Evolutionary conservation across 92 coral and sea anemone genomes (phyloP).

Genomic region (Blastomussa wellsi): DNA sequence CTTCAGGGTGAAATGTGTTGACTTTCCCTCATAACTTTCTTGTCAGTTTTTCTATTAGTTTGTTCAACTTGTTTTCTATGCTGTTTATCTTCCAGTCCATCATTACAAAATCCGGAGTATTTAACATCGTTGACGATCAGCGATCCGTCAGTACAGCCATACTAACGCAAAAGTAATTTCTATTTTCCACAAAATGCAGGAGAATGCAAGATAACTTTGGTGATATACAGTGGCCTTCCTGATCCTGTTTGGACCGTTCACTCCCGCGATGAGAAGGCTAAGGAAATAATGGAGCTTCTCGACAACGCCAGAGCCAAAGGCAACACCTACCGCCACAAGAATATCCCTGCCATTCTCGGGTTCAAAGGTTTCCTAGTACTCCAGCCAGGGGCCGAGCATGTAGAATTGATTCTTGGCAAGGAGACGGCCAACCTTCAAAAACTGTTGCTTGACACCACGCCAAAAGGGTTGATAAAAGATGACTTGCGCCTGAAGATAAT

Average conservation of each 20-base stretch:
- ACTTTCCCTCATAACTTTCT: background rate
- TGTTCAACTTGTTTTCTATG: no score
- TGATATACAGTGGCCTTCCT: conserved; percentile 26
- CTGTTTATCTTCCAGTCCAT: no score
- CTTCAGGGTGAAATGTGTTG: background rate
- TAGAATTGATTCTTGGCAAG: conserved; percentile 21
- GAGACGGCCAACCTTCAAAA: conserved; percentile 17
- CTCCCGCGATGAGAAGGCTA: conserved; percentile 1
- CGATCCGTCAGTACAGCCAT: no score
- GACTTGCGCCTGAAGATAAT: conserved; percentile 6
- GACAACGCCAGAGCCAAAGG: conserved; percentile 8
- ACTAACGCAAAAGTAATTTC: background rate
- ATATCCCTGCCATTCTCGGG: conserved; percentile 20
- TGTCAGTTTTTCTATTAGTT: background rate
- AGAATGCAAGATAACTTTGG: conserved; percentile 28
- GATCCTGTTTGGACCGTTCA: conserved; percentile 44
- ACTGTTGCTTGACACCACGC: conserved; percentile 32
- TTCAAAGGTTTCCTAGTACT: conserved; percentile 36
- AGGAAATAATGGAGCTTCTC: background rate
- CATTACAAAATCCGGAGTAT: no score
- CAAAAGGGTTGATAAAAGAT: conserved; percentile 8
- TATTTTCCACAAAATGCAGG: background rate
- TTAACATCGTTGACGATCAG: no score
- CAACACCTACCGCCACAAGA: conserved; percentile 10
- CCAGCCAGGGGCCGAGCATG: conserved; percentile 13